Conservation (phyloP, 2,888 invertebrate species). For the Hydriomena furcata region DNA sequence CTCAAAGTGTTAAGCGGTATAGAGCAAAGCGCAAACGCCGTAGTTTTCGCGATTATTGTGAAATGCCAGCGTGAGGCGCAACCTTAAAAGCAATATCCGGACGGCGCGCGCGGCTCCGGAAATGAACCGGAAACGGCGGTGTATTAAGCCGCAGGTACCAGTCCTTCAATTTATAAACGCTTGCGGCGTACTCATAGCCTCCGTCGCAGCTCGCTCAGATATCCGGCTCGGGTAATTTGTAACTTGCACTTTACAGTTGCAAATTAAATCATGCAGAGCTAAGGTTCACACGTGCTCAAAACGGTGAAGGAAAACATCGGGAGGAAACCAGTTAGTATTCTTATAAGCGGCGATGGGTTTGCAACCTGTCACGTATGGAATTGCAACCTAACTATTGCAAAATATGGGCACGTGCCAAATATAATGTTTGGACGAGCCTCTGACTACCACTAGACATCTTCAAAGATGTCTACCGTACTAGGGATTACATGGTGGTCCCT, state of each 20-base stretch:
- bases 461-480: too few species aligned
- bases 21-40: conserved; percentile 45
- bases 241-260: conserved; percentile 52
- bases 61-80: conserved; percentile 72
- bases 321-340: too few species aligned
- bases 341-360: too few species aligned
- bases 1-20: conserved; percentile 33
- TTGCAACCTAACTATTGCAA: too few species aligned
- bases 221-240: conserved; percentile 74
- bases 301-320: too few species aligned
- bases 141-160: conserved; percentile 84
- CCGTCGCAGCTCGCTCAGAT: conserved; percentile 56
- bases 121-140: conserved; percentile 84
- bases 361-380: too few species aligned
- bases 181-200: conserved; percentile 64
- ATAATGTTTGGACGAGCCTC: too few species aligned
- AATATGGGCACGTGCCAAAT: too few species aligned
- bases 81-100: conserved; percentile 85
- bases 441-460: too few species aligned
- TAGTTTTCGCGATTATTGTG: conserved; percentile 48
- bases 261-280: conserved; percentile 16
- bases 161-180: conserved; percentile 84
- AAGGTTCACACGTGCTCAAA: too few species aligned
- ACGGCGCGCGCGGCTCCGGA: conserved; percentile 80
- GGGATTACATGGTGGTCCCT: too few species aligned